Base-by-base conservation (phyloP, 2,113 vertebrate genomes). In the Poicephalus gulielmi region DNA sequence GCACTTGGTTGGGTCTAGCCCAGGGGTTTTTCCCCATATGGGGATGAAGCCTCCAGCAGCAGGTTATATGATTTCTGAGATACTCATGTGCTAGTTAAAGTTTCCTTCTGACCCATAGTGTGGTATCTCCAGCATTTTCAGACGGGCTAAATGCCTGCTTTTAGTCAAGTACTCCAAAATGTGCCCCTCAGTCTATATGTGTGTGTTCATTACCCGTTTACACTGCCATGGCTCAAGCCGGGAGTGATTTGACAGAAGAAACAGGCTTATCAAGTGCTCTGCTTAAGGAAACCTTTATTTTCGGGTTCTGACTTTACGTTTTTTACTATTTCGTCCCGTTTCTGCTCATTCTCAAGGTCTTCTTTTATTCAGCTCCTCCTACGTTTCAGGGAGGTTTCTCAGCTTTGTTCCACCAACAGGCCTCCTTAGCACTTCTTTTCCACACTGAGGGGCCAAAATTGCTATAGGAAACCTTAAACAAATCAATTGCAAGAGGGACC, bases 171-270 rank as follows among this genome's bases (percentile, higher is more conserved):
- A 5, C 7, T 3, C 82, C 55, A 23, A 28, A 66, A 4, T 2
- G 15, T 37, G 30, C 6, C 33, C 24, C n/a, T 46, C 27, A 6
- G 13, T 2, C 24, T 13, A 0, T 1, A 2, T 25, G 24, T 35
- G 6, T 4, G 17, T 24, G 49, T 16, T 31, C 70, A 19, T 13
- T 43, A 15, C 17, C 24, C 10, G 30, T 3, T 31, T 47, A 3
- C 2, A 3, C 19, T 28, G 41, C 46, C 33, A 1, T 2, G 33
- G 55, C 16, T 78, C 13, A 31, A 13, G 7, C 33, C 47, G 75
- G 46, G 28, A 55, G 10, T 5, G 9, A 67, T 47, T 10, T 16
- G 6, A 30, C 27, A n/a, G 0, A 14, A 4, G 62, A 83, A 41
- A 17, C 57, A 35, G 28, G 18, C 25, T 47, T 22, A 44, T 8